Evolutionary conservation across 2,888 invertebrate genomes (phyloP).

Genomic region (Synanthedon formicaeformis): DNA sequence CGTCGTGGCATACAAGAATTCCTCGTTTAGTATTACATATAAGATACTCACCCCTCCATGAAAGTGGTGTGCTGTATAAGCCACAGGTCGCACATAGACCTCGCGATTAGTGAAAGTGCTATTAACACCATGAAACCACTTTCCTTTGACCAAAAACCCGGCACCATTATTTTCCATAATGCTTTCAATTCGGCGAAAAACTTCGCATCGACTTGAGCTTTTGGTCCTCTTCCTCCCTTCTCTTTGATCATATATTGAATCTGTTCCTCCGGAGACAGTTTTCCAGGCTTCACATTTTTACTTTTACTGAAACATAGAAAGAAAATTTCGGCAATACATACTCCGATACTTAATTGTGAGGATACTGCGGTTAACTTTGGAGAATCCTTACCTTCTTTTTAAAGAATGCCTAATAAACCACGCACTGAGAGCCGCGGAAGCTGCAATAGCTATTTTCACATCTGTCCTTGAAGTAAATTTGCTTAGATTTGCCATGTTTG

Average conservation of each 20-base stretch:
- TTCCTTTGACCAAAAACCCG: constrained; percentile 83
- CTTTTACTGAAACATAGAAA: constrained; percentile 11
- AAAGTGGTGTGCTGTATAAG: constrained; percentile 95
- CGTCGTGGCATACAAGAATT: no score
- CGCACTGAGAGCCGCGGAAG: constrained; percentile 72
- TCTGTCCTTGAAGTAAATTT: constrained; percentile 78
- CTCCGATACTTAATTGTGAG: background rate
- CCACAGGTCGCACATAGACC: constrained; percentile 97
- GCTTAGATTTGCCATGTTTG: constrained; percentile 71
- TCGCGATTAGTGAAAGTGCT: constrained; percentile 83
- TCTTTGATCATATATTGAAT: constrained; percentile 85
- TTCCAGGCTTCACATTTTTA: constrained; percentile 24
- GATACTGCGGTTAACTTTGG: no score
- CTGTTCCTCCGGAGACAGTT: constrained; percentile 73
- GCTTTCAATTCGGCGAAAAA: constrained; percentile 78
- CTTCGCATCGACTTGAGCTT: constrained; percentile 81
- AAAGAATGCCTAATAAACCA: constrained; percentile 69
- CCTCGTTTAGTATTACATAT: no score
- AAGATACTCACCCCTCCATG: constrained; percentile 82
- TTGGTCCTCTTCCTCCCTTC: constrained; percentile 70
- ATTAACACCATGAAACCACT: constrained; percentile 79
- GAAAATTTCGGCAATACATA: background rate
- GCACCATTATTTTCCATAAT: constrained; percentile 82
- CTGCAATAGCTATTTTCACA: constrained; percentile 73
- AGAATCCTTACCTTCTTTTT: constrained; percentile 54